Conservation (phyloP, 2,797 vertebrate species). For the Danio tinwini region DNA sequence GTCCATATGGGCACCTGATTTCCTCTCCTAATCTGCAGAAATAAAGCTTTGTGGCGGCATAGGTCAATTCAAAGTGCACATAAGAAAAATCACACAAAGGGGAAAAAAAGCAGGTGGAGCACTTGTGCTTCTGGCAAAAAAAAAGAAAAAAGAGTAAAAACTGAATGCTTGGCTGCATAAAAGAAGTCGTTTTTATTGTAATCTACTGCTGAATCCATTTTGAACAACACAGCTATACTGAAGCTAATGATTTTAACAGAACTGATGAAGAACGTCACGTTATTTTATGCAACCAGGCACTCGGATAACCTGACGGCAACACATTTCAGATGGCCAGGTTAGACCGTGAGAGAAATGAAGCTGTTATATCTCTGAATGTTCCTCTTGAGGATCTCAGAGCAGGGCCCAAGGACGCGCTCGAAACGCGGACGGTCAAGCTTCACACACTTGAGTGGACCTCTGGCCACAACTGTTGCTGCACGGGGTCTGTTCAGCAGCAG, state of each 20-base stretch:
- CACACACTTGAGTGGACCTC: slow-evolving; percentile 92
- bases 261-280: slow-evolving; percentile 5
- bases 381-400: slow-evolving; percentile 95
- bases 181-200: background rate
- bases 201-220: background rate
- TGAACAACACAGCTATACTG: background rate
- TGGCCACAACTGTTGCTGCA: slow-evolving; percentile 92
- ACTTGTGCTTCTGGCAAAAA: slow-evolving; percentile 32
- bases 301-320: background rate
- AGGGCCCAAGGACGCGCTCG: slow-evolving; percentile 93
- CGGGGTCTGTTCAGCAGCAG: slow-evolving; percentile 91
- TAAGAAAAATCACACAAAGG: slow-evolving; percentile 68
- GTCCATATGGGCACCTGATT: slow-evolving; percentile 18
- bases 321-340: slow-evolving; percentile 46
- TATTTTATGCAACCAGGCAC: slow-evolving; percentile 44
- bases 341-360: slow-evolving; percentile 96
- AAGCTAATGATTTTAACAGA: slow-evolving; percentile 7
- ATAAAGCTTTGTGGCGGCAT: slow-evolving; percentile 82
- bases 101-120: slow-evolving; percentile 2
- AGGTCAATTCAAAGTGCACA: slow-evolving; percentile 77
- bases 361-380: slow-evolving; percentile 99
- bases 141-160: background rate
- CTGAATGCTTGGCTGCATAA: slow-evolving; percentile 37
- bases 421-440: slow-evolving; percentile 96
- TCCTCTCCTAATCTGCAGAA: slow-evolving; percentile 60